Evolutionary conservation across 1,140 invertebrate genomes (phyloP), one percentile per base, ranked within the genome.

Genomic region (Lerema accius): DNA sequence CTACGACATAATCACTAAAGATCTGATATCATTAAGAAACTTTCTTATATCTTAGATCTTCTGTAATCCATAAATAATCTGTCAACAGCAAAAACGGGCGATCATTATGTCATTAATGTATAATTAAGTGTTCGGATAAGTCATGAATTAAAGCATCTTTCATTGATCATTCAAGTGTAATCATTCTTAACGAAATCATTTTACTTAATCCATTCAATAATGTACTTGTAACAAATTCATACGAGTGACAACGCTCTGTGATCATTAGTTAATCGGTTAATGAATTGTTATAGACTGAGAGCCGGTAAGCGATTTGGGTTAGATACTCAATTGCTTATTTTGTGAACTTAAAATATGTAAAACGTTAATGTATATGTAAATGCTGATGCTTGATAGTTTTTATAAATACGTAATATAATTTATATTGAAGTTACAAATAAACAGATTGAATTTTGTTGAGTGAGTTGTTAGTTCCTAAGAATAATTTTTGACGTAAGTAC

Each of bases 251-350:
- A 37, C 28, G 32, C 15, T 1, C 49, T 0, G 16, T 17, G 15
- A 16, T 51, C 23, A 23, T 51, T 51, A 39, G 19, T 51, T 39
- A 51, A 19, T 15, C 16, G n/a, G 16, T 17, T 51, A 51, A 51
- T 40, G 35, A 39, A 51, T 51, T 17, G 37, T 16, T 50, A 2
- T 37, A 35, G 35, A 16, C 0, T 16, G n/a, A 17, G 35, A 51
- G 15, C 1, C 3, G 28, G 28, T 7, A 5, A 6, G 23, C 23
- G 23, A 23, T 23, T 3, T 3, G 23, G 2, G 23, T 23, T 3
- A 6, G 2, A 3, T 3, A 23, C 2, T 3, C 23, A 23, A 23
- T 23, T 3, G n/a, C n/a, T n/a, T n/a, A n/a, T n/a, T n/a, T n/a
- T n/a, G n/a, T n/a, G n/a, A n/a, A n/a, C n/a, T n/a, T n/a, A n/a